A percentile compares a stretch with the other conserved stretches of the same genome.
Evolutionary conservation across 2,113 vertebrate species (phyloP).

Genomic region (Myiozetetes cayanensis): DNA sequence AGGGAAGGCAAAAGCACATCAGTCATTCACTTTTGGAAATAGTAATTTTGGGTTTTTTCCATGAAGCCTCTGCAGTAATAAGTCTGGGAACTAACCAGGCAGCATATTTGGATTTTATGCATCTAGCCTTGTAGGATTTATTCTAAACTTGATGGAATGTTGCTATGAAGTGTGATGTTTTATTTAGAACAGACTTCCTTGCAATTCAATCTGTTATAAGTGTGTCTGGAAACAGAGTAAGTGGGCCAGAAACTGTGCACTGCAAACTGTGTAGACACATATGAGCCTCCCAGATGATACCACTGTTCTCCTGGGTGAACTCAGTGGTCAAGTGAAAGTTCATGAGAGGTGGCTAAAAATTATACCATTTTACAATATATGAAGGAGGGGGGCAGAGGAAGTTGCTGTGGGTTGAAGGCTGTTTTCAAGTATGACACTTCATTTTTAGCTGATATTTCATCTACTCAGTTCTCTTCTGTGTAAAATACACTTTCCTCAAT

Average conservation of each 20-base stretch:
- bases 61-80: neutral
- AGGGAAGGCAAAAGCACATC: neutral
- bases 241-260: neutral
- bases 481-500: neutral
- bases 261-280: neutral
- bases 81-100: neutral
- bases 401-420: neutral
- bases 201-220: neutral
- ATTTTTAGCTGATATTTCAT: neutral
- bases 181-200: conserved; percentile 16
- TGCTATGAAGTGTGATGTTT: neutral
- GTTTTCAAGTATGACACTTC: neutral
- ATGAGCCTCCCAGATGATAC: neutral
- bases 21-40: neutral
- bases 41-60: neutral
- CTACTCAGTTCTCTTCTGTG: neutral
- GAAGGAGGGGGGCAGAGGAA: fast-evolving
- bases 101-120: neutral
- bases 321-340: neutral
- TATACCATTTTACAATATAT: neutral
- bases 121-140: neutral
- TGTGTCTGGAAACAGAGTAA: neutral
- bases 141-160: neutral
- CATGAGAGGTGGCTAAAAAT: neutral
- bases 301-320: neutral